Evolutionary conservation across 1,140 invertebrate species (phyloP).

Genomic region (Odontomachus brunneus): DNA sequence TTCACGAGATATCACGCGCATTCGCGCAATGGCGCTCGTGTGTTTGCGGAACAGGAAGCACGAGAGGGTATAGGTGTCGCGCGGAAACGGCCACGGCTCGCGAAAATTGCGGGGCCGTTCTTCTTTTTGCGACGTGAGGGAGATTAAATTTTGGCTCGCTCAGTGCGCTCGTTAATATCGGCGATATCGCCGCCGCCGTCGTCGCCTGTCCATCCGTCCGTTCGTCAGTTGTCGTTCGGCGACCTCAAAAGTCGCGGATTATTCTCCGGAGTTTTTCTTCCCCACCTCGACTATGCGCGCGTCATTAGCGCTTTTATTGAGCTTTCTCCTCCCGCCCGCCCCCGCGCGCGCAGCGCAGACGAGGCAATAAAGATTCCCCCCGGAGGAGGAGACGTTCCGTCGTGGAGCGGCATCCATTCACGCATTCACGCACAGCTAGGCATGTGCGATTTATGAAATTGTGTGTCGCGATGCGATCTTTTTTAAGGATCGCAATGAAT

Average conservation of each 20-base stretch:
- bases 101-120: not conserved
- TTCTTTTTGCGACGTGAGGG: not conserved
- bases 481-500: too few species aligned
- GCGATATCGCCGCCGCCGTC: not conserved
- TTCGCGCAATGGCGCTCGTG: not conserved
- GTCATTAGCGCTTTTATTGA: slow-evolving; percentile 32
- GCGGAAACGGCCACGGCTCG: not conserved
- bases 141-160: not conserved
- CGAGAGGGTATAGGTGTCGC: not conserved
- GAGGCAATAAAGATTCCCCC: slow-evolving; percentile 1
- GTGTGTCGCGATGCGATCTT: too few species aligned
- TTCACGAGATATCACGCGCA: not conserved
- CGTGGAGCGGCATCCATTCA: slow-evolving; percentile 29
- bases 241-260: not conserved
- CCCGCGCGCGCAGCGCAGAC: not conserved
- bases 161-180: not conserved
- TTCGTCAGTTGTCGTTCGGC: too few species aligned
- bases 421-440: slow-evolving; percentile 9
- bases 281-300: not conserved
- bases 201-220: too few species aligned
- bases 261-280: not conserved
- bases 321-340: not conserved
- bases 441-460: too few species aligned
- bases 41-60: not conserved
- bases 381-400: not conserved